phyloP scores from a whole-genome alignment of 2,797 vertebrate genomes.

The Danio jaintianensis region DNA sequence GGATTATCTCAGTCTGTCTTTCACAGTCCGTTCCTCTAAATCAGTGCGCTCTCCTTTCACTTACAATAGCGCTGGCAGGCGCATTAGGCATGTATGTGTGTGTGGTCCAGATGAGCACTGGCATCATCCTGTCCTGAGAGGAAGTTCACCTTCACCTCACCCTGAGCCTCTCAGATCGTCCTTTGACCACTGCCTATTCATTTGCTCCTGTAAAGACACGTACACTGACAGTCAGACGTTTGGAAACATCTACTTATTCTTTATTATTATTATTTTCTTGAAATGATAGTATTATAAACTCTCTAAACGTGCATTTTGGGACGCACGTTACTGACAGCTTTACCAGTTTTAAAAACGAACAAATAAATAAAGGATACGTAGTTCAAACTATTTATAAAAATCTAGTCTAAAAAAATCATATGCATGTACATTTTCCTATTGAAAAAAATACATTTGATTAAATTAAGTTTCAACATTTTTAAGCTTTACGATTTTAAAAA shows the following conservation, averaged over 20 bases:
- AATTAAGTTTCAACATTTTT: too few relatives aligned
- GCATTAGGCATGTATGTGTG: neutral
- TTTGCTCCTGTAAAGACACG: constrained; percentile 22
- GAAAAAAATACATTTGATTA: too few relatives aligned
- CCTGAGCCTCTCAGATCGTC: constrained; percentile 26
- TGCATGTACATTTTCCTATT: too few relatives aligned
- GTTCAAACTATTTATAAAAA: too few relatives aligned
- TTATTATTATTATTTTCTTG: neutral
- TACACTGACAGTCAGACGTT: neutral
- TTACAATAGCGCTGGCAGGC: neutral
- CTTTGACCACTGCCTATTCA: constrained; percentile 8
- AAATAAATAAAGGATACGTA: neutral
- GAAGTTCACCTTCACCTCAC: constrained; percentile 29
- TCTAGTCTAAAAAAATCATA: too few relatives aligned
- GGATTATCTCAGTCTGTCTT: constrained; percentile 43
- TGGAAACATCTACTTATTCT: neutral
- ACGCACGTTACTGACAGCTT: neutral
- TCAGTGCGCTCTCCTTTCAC: constrained; percentile 26
- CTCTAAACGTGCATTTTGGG: neutral
- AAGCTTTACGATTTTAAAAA: too few relatives aligned
- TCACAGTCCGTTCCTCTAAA: constrained; percentile 13
- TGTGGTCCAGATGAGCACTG: constrained; percentile 41
- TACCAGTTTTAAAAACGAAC: neutral
- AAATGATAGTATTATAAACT: neutral
- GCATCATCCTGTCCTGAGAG: constrained; percentile 15